phyloP scores from a whole-genome alignment of 2,113 vertebrate species.

The Aspiorhynchus laticeps region DNA sequence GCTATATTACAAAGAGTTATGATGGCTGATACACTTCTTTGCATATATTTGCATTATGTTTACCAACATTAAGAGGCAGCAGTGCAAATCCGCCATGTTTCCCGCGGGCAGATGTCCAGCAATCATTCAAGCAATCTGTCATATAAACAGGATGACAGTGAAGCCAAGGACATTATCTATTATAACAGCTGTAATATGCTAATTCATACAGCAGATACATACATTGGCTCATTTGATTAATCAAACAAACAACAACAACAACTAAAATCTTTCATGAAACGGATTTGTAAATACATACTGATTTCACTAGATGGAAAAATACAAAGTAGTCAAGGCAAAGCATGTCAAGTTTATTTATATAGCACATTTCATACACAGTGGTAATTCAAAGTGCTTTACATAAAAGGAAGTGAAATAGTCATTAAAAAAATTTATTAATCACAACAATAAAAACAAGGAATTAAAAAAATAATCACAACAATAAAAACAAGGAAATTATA shows the following conservation, averaged over 20 bases:
- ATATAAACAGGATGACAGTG: neutral
- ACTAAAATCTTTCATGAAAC: neutral
- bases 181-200: neutral
- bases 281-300: neutral
- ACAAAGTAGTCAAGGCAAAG: no score
- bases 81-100: neutral
- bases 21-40: neutral
- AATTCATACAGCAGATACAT: neutral
- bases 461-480: no score
- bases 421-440: no score
- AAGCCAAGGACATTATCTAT: neutral
- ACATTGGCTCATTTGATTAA: neutral
- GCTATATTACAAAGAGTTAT: conserved; percentile 15
- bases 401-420: no score
- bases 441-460: no score
- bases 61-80: conserved; percentile 23
- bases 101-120: no score
- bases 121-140: neutral
- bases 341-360: no score
- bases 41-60: conserved; percentile 36
- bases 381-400: no score
- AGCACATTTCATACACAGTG: no score
- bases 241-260: neutral
- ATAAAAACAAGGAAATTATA: no score
- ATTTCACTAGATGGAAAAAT: neutral